phyloP scores from a whole-genome alignment of 2,797 vertebrate species.

The Netta rufina region DNA sequence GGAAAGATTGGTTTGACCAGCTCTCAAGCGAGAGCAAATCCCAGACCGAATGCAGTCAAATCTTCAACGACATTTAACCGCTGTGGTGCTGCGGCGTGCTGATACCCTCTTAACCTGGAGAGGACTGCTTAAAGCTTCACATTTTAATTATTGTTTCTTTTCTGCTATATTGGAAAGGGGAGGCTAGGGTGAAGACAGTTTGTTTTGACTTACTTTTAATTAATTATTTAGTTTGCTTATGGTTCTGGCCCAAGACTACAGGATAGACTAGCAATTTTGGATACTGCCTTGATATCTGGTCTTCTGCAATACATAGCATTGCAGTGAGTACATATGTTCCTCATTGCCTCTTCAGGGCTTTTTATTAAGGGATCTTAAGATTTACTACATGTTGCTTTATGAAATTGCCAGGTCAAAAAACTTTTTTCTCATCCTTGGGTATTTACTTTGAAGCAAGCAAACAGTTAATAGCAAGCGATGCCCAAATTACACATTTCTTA shows the following conservation, averaged over 20 bases:
- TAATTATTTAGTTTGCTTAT: constrained; percentile 15
- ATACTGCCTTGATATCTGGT: constrained; percentile 11
- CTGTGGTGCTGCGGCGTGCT: constrained; percentile 59
- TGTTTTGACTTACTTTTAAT: constrained; percentile 40
- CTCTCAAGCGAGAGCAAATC: constrained; percentile 70
- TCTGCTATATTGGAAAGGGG: background rate
- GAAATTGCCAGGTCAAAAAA: background rate
- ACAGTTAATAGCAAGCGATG: constrained; percentile 71
- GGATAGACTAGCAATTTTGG: background rate
- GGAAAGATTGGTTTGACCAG: constrained; percentile 76
- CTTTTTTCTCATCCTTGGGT: background rate
- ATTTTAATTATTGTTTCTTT: constrained; percentile 49
- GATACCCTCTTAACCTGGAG: constrained; percentile 39
- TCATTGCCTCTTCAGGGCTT: background rate
- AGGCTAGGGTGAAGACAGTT: background rate
- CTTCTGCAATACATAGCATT: background rate
- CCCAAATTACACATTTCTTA: constrained; percentile 74
- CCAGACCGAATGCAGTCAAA: constrained; percentile 67
- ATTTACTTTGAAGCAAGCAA: constrained; percentile 13
- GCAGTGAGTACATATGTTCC: background rate
- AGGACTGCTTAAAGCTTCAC: background rate
- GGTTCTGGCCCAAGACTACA: constrained; percentile 17
- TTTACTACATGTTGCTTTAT: background rate
- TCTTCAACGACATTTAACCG: constrained; percentile 69
- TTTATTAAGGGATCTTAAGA: background rate